Base-by-base conservation (phyloP, 2,797 vertebrate species). In the Monodelphis domestica region DNA sequence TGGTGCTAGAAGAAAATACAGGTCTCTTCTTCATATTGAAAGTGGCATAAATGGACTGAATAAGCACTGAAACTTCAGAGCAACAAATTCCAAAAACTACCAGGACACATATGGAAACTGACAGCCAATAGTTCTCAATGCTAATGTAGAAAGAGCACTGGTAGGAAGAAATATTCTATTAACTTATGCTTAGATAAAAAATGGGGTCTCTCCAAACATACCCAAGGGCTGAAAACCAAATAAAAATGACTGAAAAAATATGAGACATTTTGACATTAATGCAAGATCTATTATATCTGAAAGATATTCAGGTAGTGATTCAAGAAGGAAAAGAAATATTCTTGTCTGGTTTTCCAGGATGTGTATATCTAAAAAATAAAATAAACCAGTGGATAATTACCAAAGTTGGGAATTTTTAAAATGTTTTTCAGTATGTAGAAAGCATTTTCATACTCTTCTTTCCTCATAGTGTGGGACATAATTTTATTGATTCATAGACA, bases 291-390 rank as follows among this genome's bases (percentile, higher is more conserved):
- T n/a, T 95, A 84, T 15, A 94, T 97, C 89, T 78, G 97, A 51
- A 97, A 96, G 90, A 98, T 90, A 0, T 95, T 98, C 90, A 97
- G 95, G 95, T 98, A 98, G 94, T 99, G 98, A 97, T 99, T 99
- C 97, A 99, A n/a, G n/a, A n/a, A n/a, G n/a, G n/a, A n/a, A 33
- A n/a, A 33, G 4, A 30, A 59, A 59, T 11, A 59, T 14, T 33
- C 30, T 33, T 59, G 30, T 33, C 30, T 59, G 59, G 15, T 63
- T 63, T n/a, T 14, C 59, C 59, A 63, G 5, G 3, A 30, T 63
- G n/a, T 63, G 63, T 15, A 5, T 63, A n/a, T 14, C 14, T 5
- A 15, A 63, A n/a, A n/a, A 63, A 59, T 59, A 59, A 59, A 59
- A 57, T 11, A 57, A 30, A 57, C 9, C 56, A 57, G 29, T 30